phyloP scores from a whole-genome alignment of 2,888 invertebrate species.

The Drosophila picticornis region DNA sequence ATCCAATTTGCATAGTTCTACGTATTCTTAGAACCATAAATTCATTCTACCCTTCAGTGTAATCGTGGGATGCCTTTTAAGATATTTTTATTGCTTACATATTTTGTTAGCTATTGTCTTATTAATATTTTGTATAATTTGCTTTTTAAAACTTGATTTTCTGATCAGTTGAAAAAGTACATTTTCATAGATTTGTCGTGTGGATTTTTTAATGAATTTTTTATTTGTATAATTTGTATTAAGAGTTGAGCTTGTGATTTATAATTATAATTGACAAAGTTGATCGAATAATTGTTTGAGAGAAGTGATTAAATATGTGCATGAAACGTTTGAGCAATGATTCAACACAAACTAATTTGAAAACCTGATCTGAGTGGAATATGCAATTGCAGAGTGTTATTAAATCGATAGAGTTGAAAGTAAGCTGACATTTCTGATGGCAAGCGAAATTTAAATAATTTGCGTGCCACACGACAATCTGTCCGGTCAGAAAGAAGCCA shows the following conservation, averaged over 20 bases:
- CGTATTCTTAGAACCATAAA: background rate
- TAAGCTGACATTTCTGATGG: conserved; percentile 44
- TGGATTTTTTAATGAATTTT: background rate
- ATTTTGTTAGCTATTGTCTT: background rate
- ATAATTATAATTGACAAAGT: background rate
- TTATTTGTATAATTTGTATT: background rate
- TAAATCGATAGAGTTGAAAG: conserved; percentile 68
- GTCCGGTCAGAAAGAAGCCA: conserved; percentile 36
- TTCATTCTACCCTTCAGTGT: background rate
- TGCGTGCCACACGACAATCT: conserved; percentile 41
- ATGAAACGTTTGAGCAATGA: background rate
- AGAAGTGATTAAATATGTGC: background rate
- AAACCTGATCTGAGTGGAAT: background rate
- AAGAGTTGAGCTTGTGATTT: background rate
- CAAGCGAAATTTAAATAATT: conserved; percentile 32
- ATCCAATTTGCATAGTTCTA: background rate
- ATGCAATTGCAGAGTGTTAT: conserved; percentile 38
- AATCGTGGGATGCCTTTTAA: background rate
- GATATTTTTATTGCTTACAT: background rate
- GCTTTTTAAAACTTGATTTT: background rate
- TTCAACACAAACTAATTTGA: background rate
- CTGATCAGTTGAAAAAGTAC: background rate
- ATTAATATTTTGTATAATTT: background rate
- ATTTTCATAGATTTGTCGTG: background rate
- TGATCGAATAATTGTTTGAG: background rate